Conservation (phyloP, 2,797 vertebrate species). For the Chiroxiphia lanceolata region DNA sequence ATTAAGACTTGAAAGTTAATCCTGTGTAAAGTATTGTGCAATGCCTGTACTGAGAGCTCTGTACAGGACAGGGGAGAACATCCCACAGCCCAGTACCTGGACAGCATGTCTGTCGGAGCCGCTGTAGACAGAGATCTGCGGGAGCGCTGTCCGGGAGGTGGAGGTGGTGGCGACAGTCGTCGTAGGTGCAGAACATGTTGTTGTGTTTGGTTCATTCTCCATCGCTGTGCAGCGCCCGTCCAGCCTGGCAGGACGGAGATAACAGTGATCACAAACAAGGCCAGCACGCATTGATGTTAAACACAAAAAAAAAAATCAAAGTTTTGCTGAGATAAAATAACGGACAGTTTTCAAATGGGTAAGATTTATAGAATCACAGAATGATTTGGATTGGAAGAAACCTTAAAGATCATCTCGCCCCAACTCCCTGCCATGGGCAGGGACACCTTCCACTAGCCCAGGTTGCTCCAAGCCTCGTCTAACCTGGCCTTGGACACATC, state of each 20-base stretch:
- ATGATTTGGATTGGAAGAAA: neutral
- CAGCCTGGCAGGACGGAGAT: conserved; percentile 49
- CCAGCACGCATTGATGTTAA: neutral
- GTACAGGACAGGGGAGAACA: neutral
- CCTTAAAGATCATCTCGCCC: accelerated
- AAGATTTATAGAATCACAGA: neutral
- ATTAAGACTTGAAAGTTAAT: neutral
- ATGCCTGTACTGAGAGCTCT: neutral
- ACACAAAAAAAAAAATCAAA: neutral
- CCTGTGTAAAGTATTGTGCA: neutral
- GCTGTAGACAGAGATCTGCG: conserved; percentile 84
- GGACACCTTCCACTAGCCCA: neutral
- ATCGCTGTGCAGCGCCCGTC: conserved; percentile 70
- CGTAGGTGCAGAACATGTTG: conserved; percentile 72
- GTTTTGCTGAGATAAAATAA: neutral
- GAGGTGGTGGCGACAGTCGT: conserved; percentile 74
- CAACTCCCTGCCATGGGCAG: neutral
- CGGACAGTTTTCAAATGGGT: neutral
- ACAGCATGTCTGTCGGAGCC: conserved; percentile 87
- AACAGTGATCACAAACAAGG: neutral
- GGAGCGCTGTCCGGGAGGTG: conserved; percentile 77
- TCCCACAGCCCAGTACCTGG: conserved; percentile 78
- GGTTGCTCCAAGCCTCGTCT: neutral
- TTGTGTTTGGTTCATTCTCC: conserved; percentile 79
- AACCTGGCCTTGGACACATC: neutral